These are phyloP conservation scores for Centroberyx gerrardi DNA, from an alignment of 2,797 vertebrate species.

Conservation along the genomic window DNA sequence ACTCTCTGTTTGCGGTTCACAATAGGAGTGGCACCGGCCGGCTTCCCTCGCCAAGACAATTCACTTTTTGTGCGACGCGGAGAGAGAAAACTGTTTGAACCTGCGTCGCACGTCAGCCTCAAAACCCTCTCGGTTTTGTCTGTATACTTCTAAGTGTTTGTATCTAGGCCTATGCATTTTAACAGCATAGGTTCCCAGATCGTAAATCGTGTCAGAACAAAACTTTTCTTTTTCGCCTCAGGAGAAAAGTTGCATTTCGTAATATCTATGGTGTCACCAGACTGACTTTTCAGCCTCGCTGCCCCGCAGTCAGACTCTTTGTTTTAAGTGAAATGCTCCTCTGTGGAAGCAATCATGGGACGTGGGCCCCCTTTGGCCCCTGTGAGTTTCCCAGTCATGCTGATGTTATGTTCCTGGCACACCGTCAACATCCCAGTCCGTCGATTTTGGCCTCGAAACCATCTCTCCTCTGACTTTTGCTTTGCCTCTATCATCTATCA, in stretches of 20 bases:
- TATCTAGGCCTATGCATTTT: neutral
- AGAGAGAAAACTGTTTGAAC: conserved; percentile 23
- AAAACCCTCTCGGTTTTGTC: neutral
- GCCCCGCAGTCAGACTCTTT: conserved; percentile 30
- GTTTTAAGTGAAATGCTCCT: conserved; percentile 46
- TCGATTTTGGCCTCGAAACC: conserved; percentile 49
- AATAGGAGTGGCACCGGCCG: conserved; percentile 60
- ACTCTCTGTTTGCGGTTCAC: conserved; percentile 59
- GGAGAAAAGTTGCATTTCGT: neutral
- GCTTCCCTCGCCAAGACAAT: conserved; percentile 36
- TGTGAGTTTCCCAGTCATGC: conserved; percentile 46
- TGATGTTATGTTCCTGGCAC: conserved; percentile 74
- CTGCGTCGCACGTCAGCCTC: neutral
- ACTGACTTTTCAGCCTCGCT: neutral
- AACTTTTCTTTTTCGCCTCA: neutral
- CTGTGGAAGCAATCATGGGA: conserved; percentile 74
- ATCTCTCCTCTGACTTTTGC: neutral
- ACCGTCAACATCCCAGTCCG: conserved; percentile 39
- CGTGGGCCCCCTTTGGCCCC: conserved; percentile 59
- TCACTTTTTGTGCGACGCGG: conserved; percentile 31
- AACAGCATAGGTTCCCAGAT: neutral
- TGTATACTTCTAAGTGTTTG: neutral
- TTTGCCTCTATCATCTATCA: conserved; percentile 12
- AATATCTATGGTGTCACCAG: conserved; percentile 11
- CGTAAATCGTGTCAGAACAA: neutral